Conservation (phyloP, 2,888 invertebrate genomes). For the Acleris laterana region DNA sequence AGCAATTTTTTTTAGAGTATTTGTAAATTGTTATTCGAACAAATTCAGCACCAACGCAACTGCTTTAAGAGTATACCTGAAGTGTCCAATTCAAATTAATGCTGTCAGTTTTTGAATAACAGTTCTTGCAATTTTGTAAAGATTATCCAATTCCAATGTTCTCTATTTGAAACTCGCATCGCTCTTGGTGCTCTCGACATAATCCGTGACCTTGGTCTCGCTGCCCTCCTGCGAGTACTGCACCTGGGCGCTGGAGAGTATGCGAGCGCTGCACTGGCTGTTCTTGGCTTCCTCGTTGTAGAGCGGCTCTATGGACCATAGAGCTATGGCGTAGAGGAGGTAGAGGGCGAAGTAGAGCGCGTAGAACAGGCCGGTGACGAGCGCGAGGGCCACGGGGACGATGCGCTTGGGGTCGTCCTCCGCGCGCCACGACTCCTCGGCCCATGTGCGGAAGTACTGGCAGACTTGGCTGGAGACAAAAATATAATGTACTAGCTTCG, state of each 20-base stretch:
- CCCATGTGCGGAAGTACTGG: slow-evolving; percentile 65
- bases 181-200: slow-evolving; percentile 50
- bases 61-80: too few species aligned
- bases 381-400: slow-evolving; percentile 53
- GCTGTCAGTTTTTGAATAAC: too few species aligned
- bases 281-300: slow-evolving; percentile 48
- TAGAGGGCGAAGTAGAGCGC: slow-evolving; percentile 55
- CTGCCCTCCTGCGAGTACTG: slow-evolving; percentile 36
- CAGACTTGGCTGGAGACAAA: slow-evolving; percentile 55
- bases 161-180: slow-evolving; percentile 43
- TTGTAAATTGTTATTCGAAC: too few species aligned
- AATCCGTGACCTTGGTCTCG: slow-evolving; percentile 53
- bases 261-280: background rate
- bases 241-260: too few species aligned
- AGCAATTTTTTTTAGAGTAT: too few species aligned
- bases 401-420: slow-evolving; percentile 47
- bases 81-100: too few species aligned
- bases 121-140: background rate
- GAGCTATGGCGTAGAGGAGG: slow-evolving; percentile 51
- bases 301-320: slow-evolving; percentile 71
- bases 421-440: slow-evolving; percentile 59
- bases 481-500: background rate
- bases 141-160: background rate
- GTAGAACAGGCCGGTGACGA: slow-evolving; percentile 58
- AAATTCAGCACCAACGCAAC: too few species aligned